Evolutionary conservation across 2,888 invertebrate genomes (phyloP), one percentile per base, ranked within the genome.

Genomic region (Dryococelus australis): DNA sequence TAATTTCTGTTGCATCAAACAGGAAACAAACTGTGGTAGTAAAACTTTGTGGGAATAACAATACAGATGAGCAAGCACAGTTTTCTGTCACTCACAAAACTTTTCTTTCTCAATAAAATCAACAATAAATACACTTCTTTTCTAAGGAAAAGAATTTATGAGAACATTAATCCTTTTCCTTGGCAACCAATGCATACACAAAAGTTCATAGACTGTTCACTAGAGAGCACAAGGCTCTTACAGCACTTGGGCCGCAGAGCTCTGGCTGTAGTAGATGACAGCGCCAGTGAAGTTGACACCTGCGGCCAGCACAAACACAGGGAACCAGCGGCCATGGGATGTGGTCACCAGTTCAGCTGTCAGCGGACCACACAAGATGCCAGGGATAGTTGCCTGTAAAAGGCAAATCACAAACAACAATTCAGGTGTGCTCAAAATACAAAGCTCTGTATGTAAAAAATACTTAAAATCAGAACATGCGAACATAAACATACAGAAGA

Each of bases 361-460:
- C 87, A 96, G 91, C 24, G 96, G 96, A n/a, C 96, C 96, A 91
- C 96, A 96, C 65, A 96, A 92, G 86, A 96, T 96, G 16, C 96
- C 96, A 0, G 96, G 96, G 90, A 96, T 95, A 0, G 96, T 96
- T 6, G 96, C 96, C 95, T 95, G 91, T 35, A 90, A 90, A 87
- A 87, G n/a, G 86, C 85, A 3, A 47, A 47, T 47, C 12, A 47
- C 47, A 47, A 35, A 43, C 53, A 87, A 28, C 27, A 83, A 47
- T 78, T 85, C 16, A 13, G 85, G 83, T 88, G 84, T 80, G 26
- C 65, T 53, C 27, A 85, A 47, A n/a, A 26, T 43, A 51, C 12
- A 53, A 12, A 85, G 9, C 27, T 27, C 12, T 5, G 43, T 47
- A n/a, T 51, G 24, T 26, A 20, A 80, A 24, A 27, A 80, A 27